Percentiles rank a stretch among this genome's conserved stretches.
These are phyloP conservation scores for Pimpla rufipes DNA, from an alignment of 2,888 invertebrate genomes.

Conservation along the genomic window DNA sequence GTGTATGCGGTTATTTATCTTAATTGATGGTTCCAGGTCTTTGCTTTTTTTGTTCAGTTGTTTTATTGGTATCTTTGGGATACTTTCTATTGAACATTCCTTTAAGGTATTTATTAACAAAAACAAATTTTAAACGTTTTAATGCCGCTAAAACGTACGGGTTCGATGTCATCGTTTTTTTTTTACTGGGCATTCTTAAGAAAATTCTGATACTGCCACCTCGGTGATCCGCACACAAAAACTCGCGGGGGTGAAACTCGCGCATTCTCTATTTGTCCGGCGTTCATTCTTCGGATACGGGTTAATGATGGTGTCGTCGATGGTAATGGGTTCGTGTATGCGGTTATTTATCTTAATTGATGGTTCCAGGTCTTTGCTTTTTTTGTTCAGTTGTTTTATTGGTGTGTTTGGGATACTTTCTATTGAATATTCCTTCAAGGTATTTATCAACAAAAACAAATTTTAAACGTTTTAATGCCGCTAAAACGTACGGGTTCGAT, in stretches of 20 bases:
- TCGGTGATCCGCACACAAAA: background rate
- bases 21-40: background rate
- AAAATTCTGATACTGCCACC: background rate
- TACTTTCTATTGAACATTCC: background rate
- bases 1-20: slow-evolving; percentile 4
- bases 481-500: no score
- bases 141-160: no score
- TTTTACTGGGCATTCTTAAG: background rate
- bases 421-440: background rate
- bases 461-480: no score
- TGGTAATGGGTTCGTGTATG: slow-evolving; percentile 19
- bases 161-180: background rate
- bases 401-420: slow-evolving; percentile 21
- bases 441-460: no score
- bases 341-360: background rate
- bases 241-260: no score
- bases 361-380: background rate
- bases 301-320: slow-evolving; percentile 23
- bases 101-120: no score
- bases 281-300: no score
- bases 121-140: no score
- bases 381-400: slow-evolving; percentile 29
- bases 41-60: slow-evolving; percentile 13
- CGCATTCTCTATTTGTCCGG: slow-evolving; percentile 23
- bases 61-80: slow-evolving; percentile 26